Evolutionary conservation across 2,888 invertebrate genomes (phyloP).

Genomic region (Caenorhabditis sp.): DNA sequence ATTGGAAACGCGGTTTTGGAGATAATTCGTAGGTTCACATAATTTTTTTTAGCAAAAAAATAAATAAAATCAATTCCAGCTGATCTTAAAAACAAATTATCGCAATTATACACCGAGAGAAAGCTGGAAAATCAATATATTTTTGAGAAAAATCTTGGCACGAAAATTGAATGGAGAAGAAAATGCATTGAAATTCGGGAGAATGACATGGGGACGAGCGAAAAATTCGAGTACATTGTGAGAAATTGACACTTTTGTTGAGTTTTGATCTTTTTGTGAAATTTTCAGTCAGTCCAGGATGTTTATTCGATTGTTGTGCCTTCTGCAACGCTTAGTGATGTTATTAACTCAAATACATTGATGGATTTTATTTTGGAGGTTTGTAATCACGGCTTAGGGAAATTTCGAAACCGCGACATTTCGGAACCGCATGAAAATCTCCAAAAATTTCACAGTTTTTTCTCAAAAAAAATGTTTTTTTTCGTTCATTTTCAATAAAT

Average conservation of each 20-base stretch:
- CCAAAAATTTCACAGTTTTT: too few species aligned
- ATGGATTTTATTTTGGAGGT: conserved; percentile 25
- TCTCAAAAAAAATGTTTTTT: too few species aligned
- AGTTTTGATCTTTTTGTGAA: too few species aligned
- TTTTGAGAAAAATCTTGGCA: conserved; percentile 34
- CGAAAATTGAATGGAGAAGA: conserved; percentile 37
- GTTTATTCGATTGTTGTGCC: conserved; percentile 37
- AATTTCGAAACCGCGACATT: too few species aligned
- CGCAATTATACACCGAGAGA: conserved; percentile 30
- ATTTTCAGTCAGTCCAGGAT: conserved; percentile 39
- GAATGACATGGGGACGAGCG: conserved; percentile 21
- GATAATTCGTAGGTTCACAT: conserved; percentile 15
- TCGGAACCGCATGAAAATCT: too few species aligned
- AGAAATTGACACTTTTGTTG: too few species aligned
- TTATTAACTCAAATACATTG: conserved; percentile 19
- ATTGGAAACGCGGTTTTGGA: conserved; percentile 32
- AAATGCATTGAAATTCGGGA: conserved; percentile 37
- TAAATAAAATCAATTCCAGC: conserved; percentile 20
- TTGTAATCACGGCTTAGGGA: too few species aligned
- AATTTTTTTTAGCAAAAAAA: neutral
- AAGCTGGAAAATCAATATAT: conserved; percentile 40
- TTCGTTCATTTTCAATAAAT: too few species aligned
- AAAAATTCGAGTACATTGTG: conserved; percentile 35
- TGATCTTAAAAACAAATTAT: conserved; percentile 25
- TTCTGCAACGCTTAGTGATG: conserved; percentile 28